phyloP scores from a whole-genome alignment of 1,140 invertebrate species.

The Drosophila kanapiae region DNA sequence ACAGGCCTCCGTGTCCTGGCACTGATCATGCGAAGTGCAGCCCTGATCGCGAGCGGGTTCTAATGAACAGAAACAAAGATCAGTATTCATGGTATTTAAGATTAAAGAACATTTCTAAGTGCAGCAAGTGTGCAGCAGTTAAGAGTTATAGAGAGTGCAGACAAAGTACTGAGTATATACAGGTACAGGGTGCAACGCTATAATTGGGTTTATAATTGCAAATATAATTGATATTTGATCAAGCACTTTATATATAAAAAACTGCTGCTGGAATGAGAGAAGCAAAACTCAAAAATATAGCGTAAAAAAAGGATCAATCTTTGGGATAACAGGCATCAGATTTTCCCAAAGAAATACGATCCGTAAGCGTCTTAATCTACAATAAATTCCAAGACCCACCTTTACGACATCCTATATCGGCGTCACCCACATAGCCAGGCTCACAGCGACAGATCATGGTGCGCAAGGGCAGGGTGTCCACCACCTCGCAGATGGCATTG shows the following conservation, averaged over 20 bases:
- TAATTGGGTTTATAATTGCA: slow-evolving; percentile 16
- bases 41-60: slow-evolving; percentile 87
- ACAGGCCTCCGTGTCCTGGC: slow-evolving; percentile 90
- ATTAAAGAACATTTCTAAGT: neutral
- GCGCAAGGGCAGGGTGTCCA: slow-evolving; percentile 93
- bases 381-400: slow-evolving; percentile 82
- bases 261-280: slow-evolving; percentile 73
- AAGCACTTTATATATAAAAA: slow-evolving; percentile 37
- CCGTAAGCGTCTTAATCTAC: neutral
- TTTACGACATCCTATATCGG: slow-evolving; percentile 92
- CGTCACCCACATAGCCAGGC: slow-evolving; percentile 92
- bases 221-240: slow-evolving; percentile 21
- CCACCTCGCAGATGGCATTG: slow-evolving; percentile 92
- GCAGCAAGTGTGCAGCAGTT: slow-evolving; percentile 58
- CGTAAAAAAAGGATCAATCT: slow-evolving; percentile 3
- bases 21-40: slow-evolving; percentile 90
- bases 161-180: slow-evolving; percentile 57
- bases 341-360: neutral
- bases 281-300: slow-evolving; percentile 71
- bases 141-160: slow-evolving; percentile 76
- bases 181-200: slow-evolving; percentile 53
- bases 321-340: neutral
- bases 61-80: slow-evolving; percentile 36
- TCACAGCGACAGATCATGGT: slow-evolving; percentile 95
- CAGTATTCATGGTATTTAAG: slow-evolving; percentile 11